A percentile compares a stretch with the other conserved stretches of the same genome.
phyloP scores from a whole-genome alignment of 2,797 vertebrate genomes.

The Artibeus lituratus region DNA sequence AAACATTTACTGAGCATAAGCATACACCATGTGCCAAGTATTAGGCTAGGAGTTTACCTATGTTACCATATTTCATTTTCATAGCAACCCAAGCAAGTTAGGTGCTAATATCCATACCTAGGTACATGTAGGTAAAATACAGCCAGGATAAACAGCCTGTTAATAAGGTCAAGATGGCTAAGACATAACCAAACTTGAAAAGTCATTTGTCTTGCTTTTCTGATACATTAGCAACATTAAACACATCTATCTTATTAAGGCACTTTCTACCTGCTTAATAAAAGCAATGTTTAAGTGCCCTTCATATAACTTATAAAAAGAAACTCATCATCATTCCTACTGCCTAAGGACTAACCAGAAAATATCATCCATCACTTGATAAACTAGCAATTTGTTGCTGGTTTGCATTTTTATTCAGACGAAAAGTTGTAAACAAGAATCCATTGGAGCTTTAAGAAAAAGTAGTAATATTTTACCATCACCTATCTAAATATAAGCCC shows the following conservation, averaged over 20 bases:
- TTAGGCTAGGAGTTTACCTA: background rate
- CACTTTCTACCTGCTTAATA: constrained; percentile 29
- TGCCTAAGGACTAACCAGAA: constrained; percentile 30
- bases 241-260: background rate
- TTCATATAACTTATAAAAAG: constrained; percentile 14
- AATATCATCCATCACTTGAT: constrained; percentile 7
- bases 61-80: background rate
- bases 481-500: background rate
- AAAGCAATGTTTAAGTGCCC: background rate
- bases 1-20: background rate
- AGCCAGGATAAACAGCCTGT: constrained; percentile 4
- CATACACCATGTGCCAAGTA: background rate
- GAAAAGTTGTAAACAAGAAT: constrained; percentile 28
- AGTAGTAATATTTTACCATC: background rate
- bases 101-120: background rate
- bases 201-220: background rate
- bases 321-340: background rate
- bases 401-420: constrained; percentile 28
- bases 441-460: background rate
- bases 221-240: constrained; percentile 1
- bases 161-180: background rate
- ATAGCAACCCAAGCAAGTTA: background rate
- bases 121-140: background rate
- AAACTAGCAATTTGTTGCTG: constrained; percentile 31
- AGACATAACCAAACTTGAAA: background rate